Evolutionary conservation across 2,113 vertebrate genomes (phyloP).

Genomic region (Phrynocephalus versicolor): DNA sequence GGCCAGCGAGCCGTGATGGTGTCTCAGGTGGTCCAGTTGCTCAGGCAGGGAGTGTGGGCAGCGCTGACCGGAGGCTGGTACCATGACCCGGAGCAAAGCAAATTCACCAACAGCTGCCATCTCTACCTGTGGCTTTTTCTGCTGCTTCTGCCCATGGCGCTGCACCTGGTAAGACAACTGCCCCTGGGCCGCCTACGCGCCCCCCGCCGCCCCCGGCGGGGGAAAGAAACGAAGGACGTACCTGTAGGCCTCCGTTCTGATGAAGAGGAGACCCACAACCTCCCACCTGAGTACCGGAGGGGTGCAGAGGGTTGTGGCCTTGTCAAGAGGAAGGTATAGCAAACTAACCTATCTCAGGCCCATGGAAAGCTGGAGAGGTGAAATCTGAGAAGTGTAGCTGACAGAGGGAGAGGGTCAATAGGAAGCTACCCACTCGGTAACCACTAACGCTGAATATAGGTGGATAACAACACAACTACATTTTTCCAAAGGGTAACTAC

Average conservation of each 20-base stretch:
- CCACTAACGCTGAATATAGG: no score
- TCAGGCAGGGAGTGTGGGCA: slow-evolving; percentile 94
- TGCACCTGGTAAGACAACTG: slow-evolving; percentile 92
- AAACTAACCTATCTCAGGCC: neutral
- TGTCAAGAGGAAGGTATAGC: neutral
- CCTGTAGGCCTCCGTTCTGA: neutral
- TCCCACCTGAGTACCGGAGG: neutral
- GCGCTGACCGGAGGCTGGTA: slow-evolving; percentile 95
- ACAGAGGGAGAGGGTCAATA: neutral
- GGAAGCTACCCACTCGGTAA: neutral
- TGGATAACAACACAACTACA: no score
- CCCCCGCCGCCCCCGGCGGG: no score
- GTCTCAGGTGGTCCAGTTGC: slow-evolving; percentile 88
- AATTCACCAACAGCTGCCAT: slow-evolving; percentile 95
- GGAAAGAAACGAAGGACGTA: neutral
- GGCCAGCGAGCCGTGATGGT: slow-evolving; percentile 73
- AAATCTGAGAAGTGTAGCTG: neutral
- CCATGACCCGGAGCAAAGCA: slow-evolving; percentile 94
- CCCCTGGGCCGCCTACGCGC: no score
- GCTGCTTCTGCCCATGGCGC: slow-evolving; percentile 87
- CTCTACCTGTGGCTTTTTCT: slow-evolving; percentile 96
- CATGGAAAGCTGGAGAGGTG: neutral
- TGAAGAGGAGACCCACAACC: neutral
- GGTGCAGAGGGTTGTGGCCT: neutral
- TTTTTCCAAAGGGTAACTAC: no score